A percentile compares a stretch with the other conserved stretches of the same genome.
These are phyloP conservation scores for Phrynocephalus guinanensis DNA, from an alignment of 2,797 vertebrate species.

Conservation along the genomic window DNA sequence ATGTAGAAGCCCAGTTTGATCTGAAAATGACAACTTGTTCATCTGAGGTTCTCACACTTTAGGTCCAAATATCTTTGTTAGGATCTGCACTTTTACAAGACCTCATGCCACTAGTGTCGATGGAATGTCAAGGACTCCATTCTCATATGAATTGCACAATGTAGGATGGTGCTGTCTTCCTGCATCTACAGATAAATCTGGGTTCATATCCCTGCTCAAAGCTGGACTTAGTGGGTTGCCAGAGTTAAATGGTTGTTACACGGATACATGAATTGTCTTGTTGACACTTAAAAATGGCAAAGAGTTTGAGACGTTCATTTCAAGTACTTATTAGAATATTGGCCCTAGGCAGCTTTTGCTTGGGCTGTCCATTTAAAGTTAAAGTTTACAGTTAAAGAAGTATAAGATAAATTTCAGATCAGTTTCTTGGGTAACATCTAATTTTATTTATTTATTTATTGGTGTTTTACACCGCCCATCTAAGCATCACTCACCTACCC, in stretches of 20 bases:
- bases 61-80: background rate
- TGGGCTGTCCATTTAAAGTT: background rate
- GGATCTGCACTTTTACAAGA: background rate
- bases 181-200: background rate
- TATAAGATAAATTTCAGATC: background rate
- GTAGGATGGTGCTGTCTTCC: too few species aligned
- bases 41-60: background rate
- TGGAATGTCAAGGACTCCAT: background rate
- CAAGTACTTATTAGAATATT: background rate
- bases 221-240: background rate
- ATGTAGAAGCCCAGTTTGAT: background rate
- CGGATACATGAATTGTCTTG: background rate
- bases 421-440: too few species aligned
- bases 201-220: background rate
- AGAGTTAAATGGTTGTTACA: slow-evolving; percentile 8
- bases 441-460: too few species aligned
- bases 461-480: too few species aligned
- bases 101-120: too few species aligned
- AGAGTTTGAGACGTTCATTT: background rate
- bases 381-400: background rate
- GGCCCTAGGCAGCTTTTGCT: background rate
- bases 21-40: background rate
- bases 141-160: background rate
- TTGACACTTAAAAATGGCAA: background rate
- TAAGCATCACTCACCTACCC: background rate